A percentile compares a stretch with the other conserved stretches of the same genome.
phyloP scores from a whole-genome alignment of 2,113 vertebrate species.

The Scophthalmus maximus region DNA sequence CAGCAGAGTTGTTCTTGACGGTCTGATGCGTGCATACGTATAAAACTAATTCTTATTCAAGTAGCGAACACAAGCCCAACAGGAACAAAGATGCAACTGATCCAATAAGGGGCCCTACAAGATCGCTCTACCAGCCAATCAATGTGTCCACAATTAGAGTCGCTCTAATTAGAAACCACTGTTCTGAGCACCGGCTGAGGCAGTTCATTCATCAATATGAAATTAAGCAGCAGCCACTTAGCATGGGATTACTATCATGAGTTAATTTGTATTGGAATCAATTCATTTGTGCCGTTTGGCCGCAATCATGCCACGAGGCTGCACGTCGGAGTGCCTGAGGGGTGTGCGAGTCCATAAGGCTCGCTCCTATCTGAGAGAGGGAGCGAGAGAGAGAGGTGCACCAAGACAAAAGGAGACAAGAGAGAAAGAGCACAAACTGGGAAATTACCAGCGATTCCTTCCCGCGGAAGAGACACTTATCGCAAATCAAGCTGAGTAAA shows the following conservation, averaged over 20 bases:
- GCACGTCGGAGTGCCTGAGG: conserved; percentile 15
- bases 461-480: conserved; percentile 60
- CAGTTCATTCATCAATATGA: conserved; percentile 77
- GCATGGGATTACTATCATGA: conserved; percentile 69
- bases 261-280: conserved; percentile 73
- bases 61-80: neutral
- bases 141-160: conserved; percentile 70
- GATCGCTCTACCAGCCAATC: conserved; percentile 58
- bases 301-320: conserved; percentile 45
- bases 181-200: conserved; percentile 58
- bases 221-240: conserved; percentile 79
- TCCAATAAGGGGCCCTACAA: conserved; percentile 35
- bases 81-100: conserved; percentile 27
- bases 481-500: conserved; percentile 71
- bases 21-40: conserved; percentile 3
- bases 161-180: conserved; percentile 75
- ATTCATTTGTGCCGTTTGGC: conserved; percentile 64
- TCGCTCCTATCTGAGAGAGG: conserved; percentile 13
- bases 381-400: neutral
- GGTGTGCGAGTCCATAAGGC: conserved; percentile 17
- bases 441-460: conserved; percentile 60
- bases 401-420: neutral
- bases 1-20: conserved; percentile 6
- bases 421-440: conserved; percentile 54
- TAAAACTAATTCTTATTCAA: conserved; percentile 47